Percentiles rank a stretch among this genome's conserved stretches.
Conservation (phyloP, 2,888 invertebrate species). For the Neria commutata region DNA sequence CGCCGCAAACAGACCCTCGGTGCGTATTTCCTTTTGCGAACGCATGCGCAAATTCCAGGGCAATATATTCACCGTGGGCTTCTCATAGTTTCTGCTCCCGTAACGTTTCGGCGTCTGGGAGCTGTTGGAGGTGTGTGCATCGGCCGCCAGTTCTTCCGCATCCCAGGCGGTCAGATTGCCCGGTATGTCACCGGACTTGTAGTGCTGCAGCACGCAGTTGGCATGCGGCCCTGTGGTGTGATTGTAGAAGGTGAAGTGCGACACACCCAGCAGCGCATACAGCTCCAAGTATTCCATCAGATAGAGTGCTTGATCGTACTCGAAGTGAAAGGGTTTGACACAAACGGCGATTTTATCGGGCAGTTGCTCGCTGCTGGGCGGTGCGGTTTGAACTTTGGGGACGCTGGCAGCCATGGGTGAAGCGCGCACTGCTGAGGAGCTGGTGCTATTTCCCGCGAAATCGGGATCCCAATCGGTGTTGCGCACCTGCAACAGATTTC, state of each 20-base stretch:
- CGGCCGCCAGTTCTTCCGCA: slow-evolving; percentile 31
- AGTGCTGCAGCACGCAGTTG: slow-evolving; percentile 76
- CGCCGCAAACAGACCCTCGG: slow-evolving; percentile 90
- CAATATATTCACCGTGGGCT: slow-evolving; percentile 58
- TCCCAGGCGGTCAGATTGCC: slow-evolving; percentile 55
- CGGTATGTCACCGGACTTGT: slow-evolving; percentile 58
- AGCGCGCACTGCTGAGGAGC: not conserved
- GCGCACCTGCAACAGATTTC: slow-evolving; percentile 70
- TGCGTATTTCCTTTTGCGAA: slow-evolving; percentile 89
- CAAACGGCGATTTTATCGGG: slow-evolving; percentile 75
- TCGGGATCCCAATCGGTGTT: slow-evolving; percentile 65
- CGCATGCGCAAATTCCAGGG: slow-evolving; percentile 79
- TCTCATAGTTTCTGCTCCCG: slow-evolving; percentile 41
- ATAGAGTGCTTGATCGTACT: slow-evolving; percentile 83
- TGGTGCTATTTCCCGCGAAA: slow-evolving; percentile 43
- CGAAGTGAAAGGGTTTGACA: slow-evolving; percentile 89
- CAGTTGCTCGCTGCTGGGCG: slow-evolving; percentile 51
- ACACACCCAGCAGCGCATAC: slow-evolving; percentile 81
- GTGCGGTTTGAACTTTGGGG: slow-evolving; percentile 21
- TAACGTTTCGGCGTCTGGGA: not conserved
- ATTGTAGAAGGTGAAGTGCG: slow-evolving; percentile 90
- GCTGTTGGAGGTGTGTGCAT: not conserved
- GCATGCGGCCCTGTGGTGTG: slow-evolving; percentile 82
- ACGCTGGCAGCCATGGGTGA: slow-evolving; percentile 11
- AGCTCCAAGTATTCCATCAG: slow-evolving; percentile 89